Conservation (phyloP, 1,140 invertebrate species). For the Leptoteleia sp. region DNA sequence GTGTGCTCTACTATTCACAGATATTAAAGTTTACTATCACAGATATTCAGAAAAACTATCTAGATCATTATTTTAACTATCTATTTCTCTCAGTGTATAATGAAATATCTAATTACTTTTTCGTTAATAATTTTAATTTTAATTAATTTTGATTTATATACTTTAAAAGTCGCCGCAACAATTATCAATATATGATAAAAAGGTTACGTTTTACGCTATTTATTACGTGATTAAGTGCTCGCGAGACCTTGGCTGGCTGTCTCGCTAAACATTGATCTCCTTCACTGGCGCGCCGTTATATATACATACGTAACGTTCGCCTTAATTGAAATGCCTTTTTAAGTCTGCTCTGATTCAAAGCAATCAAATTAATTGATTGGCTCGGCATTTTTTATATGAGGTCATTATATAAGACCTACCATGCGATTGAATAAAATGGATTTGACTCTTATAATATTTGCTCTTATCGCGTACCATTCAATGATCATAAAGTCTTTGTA, state of each 20-base stretch:
- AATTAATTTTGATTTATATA: too few relatives aligned
- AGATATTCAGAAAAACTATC: too few relatives aligned
- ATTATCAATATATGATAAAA: neutral
- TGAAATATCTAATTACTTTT: too few relatives aligned
- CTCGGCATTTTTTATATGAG: slow-evolving; percentile 10
- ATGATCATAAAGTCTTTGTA: too few relatives aligned
- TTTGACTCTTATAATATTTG: too few relatives aligned
- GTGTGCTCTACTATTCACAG: too few relatives aligned
- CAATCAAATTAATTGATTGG: slow-evolving; percentile 19
- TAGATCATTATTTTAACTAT: too few relatives aligned
- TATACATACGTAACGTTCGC: slow-evolving; percentile 7
- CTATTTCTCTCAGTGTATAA: too few relatives aligned
- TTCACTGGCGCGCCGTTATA: slow-evolving; percentile 23
- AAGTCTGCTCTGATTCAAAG: slow-evolving; percentile 8
- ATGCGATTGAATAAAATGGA: too few relatives aligned
- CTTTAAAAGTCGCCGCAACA: neutral
- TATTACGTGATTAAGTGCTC: neutral
- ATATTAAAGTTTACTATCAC: too few relatives aligned
- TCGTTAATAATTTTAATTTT: too few relatives aligned
- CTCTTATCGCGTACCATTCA: too few relatives aligned
- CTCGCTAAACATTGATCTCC: slow-evolving; percentile 34
- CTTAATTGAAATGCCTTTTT: slow-evolving; percentile 39
- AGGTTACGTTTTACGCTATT: neutral
- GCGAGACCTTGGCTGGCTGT: neutral
- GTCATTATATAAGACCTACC: slow-evolving; percentile 1